Conservation (phyloP, 2,113 vertebrate species). For the Lophotis ruficrista region DNA sequence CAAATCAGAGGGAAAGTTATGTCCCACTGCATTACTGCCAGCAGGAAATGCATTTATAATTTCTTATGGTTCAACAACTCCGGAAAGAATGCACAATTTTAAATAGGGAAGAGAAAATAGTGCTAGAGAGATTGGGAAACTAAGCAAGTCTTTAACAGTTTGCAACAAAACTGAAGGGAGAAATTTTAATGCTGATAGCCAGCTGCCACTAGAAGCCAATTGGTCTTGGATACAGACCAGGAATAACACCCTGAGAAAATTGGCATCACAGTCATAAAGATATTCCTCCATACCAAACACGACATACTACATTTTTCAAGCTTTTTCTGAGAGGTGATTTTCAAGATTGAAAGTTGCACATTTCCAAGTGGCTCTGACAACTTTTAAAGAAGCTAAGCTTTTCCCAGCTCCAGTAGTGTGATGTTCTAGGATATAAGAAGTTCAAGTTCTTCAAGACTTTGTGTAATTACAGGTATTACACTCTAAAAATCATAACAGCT, state of each 20-base stretch:
- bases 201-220: background rate
- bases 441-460: background rate
- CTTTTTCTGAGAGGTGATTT: background rate
- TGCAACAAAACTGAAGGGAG: background rate
- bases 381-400: background rate
- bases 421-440: background rate
- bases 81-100: background rate
- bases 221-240: background rate
- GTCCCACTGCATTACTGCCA: background rate
- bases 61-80: background rate
- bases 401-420: background rate
- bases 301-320: background rate
- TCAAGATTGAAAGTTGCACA: background rate
- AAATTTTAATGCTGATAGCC: background rate
- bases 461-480: background rate
- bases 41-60: background rate
- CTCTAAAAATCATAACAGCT: background rate
- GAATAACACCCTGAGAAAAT: constrained; percentile 13
- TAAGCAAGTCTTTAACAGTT: background rate
- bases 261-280: background rate
- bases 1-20: background rate
- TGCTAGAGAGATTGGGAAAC: background rate
- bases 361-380: background rate
- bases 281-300: background rate
- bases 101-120: background rate